Evolutionary conservation across 53 echinoderm and acorn worm species (phyloP), one percentile per base, ranked within the genome.

Genomic region (Henricia sp.): DNA sequence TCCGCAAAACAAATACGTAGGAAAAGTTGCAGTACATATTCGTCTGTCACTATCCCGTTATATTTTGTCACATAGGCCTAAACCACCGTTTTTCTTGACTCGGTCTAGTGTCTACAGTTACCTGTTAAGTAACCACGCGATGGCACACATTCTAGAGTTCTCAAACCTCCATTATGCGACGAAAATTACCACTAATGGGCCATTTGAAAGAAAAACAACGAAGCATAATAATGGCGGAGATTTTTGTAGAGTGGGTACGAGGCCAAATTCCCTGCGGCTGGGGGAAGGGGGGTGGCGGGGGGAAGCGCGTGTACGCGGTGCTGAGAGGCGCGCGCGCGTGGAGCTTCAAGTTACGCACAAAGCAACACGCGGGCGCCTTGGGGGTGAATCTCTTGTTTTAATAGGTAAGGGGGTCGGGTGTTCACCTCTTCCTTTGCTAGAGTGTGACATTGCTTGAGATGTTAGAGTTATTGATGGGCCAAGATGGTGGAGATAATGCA

Each of bases 181-280:
- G 9, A 73, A 73, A 73, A 73, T 53, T 54, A 54, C 73, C 73
- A 73, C 35, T 73, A 73, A 52, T 54, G 37, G 73, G n/a, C 52
- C 52, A 73, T 73, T 73, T 54, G 73, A 37, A 73, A 36, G 52
- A 54, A 73, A 73, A 73, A 73, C 73, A 73, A n/a, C 24, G 73
- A 33, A 6, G 37, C 50, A 21, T 17, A 17, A 53, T 53, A 8
- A 53, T 52, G 3, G 30, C 73, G 16, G 14, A 20, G 21, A 50
- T 73, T 73, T 58, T 25, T 33, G 6, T 28, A 34, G 56, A 56
- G 21, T 56, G n/a, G n/a, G n/a, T n/a, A n/a, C n/a, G n/a, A n/a
- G n/a, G 20, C 24, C 56, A 56, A 25, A 56, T 19, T 56, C 20
- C 56, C 56, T 9, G 20, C n/a, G 56, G 56, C 25, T 20, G 1